phyloP scores from a whole-genome alignment of 2,888 invertebrate species.

The Agrotis puta region DNA sequence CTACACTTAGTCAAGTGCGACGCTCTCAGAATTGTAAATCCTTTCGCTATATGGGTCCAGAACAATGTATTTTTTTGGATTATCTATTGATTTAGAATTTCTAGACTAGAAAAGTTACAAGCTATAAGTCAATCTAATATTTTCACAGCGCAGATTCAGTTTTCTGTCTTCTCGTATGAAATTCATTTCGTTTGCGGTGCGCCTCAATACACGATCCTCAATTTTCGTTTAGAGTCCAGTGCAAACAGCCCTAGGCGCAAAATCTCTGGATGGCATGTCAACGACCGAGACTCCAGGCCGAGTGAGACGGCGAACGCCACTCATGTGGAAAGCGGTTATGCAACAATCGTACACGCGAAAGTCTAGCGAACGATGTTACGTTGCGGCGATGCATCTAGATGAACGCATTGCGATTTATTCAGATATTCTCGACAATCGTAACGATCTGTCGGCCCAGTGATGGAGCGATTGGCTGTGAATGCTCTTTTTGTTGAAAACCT shows the following conservation, averaged over 20 bases:
- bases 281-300: slow-evolving; percentile 86
- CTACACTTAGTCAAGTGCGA: background rate
- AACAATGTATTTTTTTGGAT: background rate
- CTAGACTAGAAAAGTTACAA: background rate
- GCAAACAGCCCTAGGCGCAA: slow-evolving; percentile 70
- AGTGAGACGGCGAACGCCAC: slow-evolving; percentile 82
- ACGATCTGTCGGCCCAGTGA: slow-evolving; percentile 65
- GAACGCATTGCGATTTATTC: slow-evolving; percentile 67
- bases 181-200: slow-evolving; percentile 33
- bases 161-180: slow-evolving; percentile 6
- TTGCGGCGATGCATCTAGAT: slow-evolving; percentile 80
- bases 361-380: slow-evolving; percentile 78
- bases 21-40: slow-evolving; percentile 5
- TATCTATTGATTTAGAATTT: background rate
- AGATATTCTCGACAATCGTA: slow-evolving; percentile 57
- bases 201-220: slow-evolving; percentile 29
- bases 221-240: slow-evolving; percentile 44
- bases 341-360: slow-evolving; percentile 87
- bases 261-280: slow-evolving; percentile 83
- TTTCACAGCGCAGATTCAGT: background rate
- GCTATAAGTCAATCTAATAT: background rate
- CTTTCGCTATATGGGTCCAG: background rate
- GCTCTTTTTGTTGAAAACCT: slow-evolving; percentile 34
- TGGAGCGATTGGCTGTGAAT: slow-evolving; percentile 51
- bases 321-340: slow-evolving; percentile 90